Evolutionary conservation across 2,797 vertebrate species (phyloP), one percentile per base, ranked within the genome.

Genomic region (Anas capensis): DNA sequence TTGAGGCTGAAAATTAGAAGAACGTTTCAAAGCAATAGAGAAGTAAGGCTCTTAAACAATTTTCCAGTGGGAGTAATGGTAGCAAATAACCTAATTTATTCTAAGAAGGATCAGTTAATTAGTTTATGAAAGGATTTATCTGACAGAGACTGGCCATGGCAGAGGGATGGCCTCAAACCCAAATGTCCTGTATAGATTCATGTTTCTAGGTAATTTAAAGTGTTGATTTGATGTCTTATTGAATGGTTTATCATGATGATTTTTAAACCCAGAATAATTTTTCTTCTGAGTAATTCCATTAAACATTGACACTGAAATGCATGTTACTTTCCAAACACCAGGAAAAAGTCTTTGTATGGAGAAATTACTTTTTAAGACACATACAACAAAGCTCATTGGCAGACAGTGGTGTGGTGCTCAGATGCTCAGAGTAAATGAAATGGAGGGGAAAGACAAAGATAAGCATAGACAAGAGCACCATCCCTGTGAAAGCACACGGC

Each of bases 71-170:
- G 78, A 94, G 16, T 77, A 90, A 89, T 57, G 78, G 60, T 68
- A 72, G 81, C 64, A 95, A 97, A 94, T 77, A 82, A 89, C 83
- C 84, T 84, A 80, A 93, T 93, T 95, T 94, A 44, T 92, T 89
- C 64, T 75, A 86, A 92, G 88, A 90, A 82, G 51, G 54, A 96
- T 92, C 80, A 82, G 87, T 79, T 93, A 92, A 95, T 92, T 95
- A 92, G 82, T 92, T 91, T 92, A 91, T 86, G 80, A 86, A 90
- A 92, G 76, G 38, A 54, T 83, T 93, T 88, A 78, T 75, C 80
- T 90, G 82, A 88, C 29, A 86, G 71, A 91, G 26, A 54, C 76
- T 86, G 82, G 51, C 80, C 91, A 58, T 8, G n/a, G 8, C 56
- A 91, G 66, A 33, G 33, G 33, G 23, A 23, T 94, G 73, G 36